A percentile compares a stretch with the other conserved stretches of the same genome.
Evolutionary conservation across 2,113 vertebrate species (phyloP).

Genomic region (Scalopus aquaticus): DNA sequence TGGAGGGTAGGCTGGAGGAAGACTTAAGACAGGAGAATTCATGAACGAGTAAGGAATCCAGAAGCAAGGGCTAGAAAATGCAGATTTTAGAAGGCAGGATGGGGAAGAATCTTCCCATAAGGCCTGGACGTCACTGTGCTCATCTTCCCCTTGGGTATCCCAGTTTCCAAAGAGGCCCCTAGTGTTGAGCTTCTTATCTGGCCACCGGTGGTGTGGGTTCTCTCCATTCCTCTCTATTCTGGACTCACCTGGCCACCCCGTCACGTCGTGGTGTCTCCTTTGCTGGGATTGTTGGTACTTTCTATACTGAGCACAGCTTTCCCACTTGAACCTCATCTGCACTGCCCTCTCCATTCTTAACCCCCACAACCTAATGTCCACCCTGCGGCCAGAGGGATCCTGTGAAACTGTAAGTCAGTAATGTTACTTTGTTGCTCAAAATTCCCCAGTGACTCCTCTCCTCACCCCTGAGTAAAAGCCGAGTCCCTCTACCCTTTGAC

Average conservation of each 20-base stretch:
- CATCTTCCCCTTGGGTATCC: background rate
- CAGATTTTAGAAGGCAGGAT: background rate
- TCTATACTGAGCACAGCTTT: background rate
- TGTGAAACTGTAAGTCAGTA: background rate
- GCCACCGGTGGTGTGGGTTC: background rate
- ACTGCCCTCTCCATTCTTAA: background rate
- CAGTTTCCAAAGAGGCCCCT: background rate
- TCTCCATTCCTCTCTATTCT: background rate
- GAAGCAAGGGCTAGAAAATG: background rate
- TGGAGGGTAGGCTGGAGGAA: background rate
- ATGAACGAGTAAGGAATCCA: background rate
- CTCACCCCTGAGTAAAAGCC: background rate
- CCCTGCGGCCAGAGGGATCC: background rate
- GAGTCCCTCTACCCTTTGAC: background rate
- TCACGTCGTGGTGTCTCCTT: background rate
- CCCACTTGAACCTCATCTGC: background rate
- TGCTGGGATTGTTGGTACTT: background rate
- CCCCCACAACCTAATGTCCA: background rate
- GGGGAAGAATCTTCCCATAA: background rate
- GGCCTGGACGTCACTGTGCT: background rate
- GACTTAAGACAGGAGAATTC: background rate
- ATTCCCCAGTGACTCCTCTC: background rate
- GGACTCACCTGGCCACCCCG: background rate
- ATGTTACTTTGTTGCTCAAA: background rate
- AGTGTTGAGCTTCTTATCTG: background rate